These are phyloP conservation scores for Lasioglossum zephyrum DNA, from an alignment of 2,888 invertebrate species.

Conservation along the genomic window DNA sequence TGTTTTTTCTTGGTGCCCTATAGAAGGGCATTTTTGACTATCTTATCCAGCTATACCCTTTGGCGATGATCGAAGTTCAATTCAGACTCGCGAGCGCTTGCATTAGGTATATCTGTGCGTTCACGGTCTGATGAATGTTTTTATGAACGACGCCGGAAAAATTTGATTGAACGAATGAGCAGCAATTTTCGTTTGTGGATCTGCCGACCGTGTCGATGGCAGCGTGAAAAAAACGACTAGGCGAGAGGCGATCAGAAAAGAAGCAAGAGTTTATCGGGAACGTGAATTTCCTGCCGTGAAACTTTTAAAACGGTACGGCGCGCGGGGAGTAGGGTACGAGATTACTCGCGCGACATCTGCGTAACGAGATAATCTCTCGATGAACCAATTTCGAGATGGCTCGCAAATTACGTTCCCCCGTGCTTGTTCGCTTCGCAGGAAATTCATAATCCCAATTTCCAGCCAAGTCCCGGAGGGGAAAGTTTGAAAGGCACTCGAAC, in stretches of 20 bases:
- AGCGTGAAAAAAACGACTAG: too few species aligned
- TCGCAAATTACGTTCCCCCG: conserved; percentile 4
- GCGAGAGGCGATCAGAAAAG: background rate
- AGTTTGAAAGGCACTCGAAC: conserved; percentile 31
- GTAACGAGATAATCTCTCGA: conserved; percentile 26
- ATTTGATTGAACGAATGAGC: background rate
- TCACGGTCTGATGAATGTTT: background rate
- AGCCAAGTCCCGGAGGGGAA: background rate
- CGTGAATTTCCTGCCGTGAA: background rate
- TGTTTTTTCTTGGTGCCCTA: too few species aligned
- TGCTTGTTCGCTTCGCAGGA: conserved; percentile 14
- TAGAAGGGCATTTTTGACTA: too few species aligned
- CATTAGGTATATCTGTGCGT: background rate
- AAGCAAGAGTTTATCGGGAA: background rate
- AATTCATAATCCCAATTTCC: conserved; percentile 31
- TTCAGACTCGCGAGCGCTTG: background rate
- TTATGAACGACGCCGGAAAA: background rate
- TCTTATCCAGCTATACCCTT: too few species aligned
- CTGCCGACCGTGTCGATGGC: background rate
- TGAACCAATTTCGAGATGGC: conserved; percentile 17
- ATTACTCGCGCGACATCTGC: conserved; percentile 3
- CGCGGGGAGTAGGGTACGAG: background rate
- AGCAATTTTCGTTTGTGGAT: background rate
- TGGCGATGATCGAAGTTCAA: background rate
- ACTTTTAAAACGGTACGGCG: background rate